A percentile compares a stretch with the other conserved stretches of the same genome.
phyloP scores from a whole-genome alignment of 2,113 vertebrate genomes.

The Recurvirostra avosetta region DNA sequence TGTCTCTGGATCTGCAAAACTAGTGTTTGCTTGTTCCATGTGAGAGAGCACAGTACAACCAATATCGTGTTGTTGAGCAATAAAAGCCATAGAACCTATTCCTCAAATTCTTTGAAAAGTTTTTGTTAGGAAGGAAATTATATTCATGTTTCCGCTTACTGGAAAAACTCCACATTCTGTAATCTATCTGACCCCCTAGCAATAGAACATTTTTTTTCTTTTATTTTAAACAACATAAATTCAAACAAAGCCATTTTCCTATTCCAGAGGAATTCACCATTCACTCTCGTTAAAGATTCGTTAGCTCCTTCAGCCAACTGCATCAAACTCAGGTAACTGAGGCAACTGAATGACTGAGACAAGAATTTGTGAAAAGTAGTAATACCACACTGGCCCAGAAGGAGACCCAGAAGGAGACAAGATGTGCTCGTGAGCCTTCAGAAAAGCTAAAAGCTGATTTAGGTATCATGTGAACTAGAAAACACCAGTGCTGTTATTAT shows the following conservation, averaged over 20 bases:
- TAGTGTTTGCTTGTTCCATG: background rate
- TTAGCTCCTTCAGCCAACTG: background rate
- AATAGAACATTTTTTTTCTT: background rate
- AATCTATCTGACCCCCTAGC: background rate
- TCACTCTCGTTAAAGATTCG: background rate
- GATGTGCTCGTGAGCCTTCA: background rate
- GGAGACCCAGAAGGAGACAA: background rate
- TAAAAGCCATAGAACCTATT: background rate
- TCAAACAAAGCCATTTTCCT: background rate
- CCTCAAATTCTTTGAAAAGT: background rate
- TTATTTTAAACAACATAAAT: background rate
- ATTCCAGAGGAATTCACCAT: background rate
- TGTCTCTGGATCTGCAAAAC: background rate
- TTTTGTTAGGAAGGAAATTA: background rate
- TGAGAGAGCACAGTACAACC: background rate
- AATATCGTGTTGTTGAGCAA: background rate
- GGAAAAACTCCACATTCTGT: background rate
- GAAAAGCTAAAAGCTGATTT: background rate
- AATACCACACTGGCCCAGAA: background rate
- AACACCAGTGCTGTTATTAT: background rate
- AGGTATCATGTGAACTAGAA: background rate
- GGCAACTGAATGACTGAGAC: background rate
- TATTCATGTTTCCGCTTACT: background rate
- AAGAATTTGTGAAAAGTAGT: background rate
- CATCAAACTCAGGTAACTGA: background rate